Percentiles rank a stretch among this genome's conserved stretches.
Conservation (phyloP, 2,797 vertebrate species). For the Notolepis coatsorum region DNA sequence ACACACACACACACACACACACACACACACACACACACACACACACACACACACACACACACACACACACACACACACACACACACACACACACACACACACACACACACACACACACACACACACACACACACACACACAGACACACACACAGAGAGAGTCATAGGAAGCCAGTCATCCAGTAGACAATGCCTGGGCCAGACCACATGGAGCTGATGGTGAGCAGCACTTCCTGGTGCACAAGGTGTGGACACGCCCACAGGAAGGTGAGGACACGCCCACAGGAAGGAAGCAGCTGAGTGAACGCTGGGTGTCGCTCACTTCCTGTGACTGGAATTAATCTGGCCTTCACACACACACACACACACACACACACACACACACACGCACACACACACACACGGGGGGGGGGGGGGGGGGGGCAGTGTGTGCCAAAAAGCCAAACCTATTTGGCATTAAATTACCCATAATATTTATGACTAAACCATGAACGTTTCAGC, state of each 20-base stretch:
- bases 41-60: background rate
- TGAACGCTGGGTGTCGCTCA: background rate
- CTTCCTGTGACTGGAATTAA: conserved; percentile 19
- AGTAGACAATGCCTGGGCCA: conserved; percentile 14
- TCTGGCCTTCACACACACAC: background rate
- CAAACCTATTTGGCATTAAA: no score
- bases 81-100: conserved; percentile 4
- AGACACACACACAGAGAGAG: background rate
- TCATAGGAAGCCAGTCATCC: background rate
- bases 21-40: conserved; percentile 5
- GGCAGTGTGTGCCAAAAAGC: no score
- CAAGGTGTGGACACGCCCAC: conserved; percentile 17
- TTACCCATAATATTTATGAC: no score
- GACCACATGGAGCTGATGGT: background rate
- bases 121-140: background rate
- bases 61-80: conserved; percentile 9
- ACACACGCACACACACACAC: background rate
- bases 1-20: background rate
- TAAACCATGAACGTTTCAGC: background rate
- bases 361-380: background rate
- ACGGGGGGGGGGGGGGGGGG: no score
- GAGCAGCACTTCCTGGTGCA: conserved; percentile 22
- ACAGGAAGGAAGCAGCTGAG: conserved; percentile 47
- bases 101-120: background rate
- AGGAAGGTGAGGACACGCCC: background rate